Conservation (phyloP, 2,797 vertebrate species). For the Sphenopsis melanotis region DNA sequence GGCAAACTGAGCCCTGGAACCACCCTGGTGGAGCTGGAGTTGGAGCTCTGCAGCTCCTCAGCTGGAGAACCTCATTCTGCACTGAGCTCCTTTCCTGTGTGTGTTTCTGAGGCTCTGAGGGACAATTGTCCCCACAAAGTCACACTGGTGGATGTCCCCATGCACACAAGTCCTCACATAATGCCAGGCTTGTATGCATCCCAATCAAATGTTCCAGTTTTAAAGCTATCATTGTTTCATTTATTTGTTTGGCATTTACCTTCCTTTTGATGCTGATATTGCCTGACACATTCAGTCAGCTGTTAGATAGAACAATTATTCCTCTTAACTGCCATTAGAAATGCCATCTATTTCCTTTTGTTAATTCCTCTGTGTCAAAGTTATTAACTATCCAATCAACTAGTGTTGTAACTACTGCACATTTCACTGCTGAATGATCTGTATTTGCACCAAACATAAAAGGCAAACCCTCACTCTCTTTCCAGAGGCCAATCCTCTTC, state of each 20-base stretch:
- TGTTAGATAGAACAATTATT: slow-evolving; percentile 53
- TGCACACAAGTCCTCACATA: neutral
- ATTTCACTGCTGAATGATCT: neutral
- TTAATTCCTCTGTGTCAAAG: slow-evolving; percentile 42
- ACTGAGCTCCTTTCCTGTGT: neutral
- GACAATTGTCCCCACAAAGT: neutral
- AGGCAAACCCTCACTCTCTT: neutral
- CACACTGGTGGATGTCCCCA: neutral
- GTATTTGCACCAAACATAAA: neutral
- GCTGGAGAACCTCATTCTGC: neutral
- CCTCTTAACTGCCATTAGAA: slow-evolving; percentile 43
- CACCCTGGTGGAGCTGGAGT: accelerated
- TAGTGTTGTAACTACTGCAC: neutral
- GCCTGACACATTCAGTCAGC: slow-evolving; percentile 38
- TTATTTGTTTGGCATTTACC: slow-evolving; percentile 23
- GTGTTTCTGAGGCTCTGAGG: neutral
- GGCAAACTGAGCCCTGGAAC: neutral
- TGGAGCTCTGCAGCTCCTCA: neutral
- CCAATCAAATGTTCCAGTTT: neutral
- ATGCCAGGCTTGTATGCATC: neutral
- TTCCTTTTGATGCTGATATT: slow-evolving; percentile 21
- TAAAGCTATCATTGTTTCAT: slow-evolving; percentile 18
- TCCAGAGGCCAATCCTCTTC: neutral
- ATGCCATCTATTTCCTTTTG: slow-evolving; percentile 54
- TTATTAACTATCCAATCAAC: slow-evolving; percentile 28